Evolutionary conservation across 2,113 vertebrate genomes (phyloP), one percentile per base, ranked within the genome.

Genomic region (Orthonyx spaldingii): DNA sequence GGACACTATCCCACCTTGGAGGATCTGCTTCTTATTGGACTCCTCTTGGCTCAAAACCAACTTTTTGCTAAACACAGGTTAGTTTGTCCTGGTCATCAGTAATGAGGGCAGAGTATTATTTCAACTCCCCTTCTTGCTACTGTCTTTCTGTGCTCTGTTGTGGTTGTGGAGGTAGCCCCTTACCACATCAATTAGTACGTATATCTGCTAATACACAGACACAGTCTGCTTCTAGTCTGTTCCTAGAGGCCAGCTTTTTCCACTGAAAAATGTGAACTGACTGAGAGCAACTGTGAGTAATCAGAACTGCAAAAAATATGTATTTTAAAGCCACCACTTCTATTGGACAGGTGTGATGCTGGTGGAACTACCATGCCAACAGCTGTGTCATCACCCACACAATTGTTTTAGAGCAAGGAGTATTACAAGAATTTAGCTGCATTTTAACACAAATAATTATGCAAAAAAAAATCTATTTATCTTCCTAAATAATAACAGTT

Each of bases 41-140:
- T n/a, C n/a, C 12, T 42, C 18, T 49, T 65, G 27, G 37, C 27
- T 60, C 19, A 65, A 64, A 52, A 33, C 3, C 18, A 74, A 6
- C 23, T 59, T 46, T 19, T 74, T 52, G 19, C 13, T 59, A 39
- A 52, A 44, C 22, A 28, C 44, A 74, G 16, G 16, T 17, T 37
- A 4, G 15, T 66, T 37, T 59, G 6, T 44, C 10, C 16, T 59
- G 44, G 23, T 39, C 46, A 44, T 52, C 27, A 13, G 17, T 61
- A 70, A 14, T 4, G 16, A 65, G 13, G 7, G 7, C 15, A 83
- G 11, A 60, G 17, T 37, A 64, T 26, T 49, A 23, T 22, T 46
- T 27, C 35, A 22, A 6, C 0, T 50, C 10, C 11, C 7, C 7
- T 4, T 80, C 17, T 46, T 0, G 0, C 5, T 44, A 4, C 21